Conservation (phyloP, 2,113 vertebrate genomes). For the Arvicanthis niloticus region DNA sequence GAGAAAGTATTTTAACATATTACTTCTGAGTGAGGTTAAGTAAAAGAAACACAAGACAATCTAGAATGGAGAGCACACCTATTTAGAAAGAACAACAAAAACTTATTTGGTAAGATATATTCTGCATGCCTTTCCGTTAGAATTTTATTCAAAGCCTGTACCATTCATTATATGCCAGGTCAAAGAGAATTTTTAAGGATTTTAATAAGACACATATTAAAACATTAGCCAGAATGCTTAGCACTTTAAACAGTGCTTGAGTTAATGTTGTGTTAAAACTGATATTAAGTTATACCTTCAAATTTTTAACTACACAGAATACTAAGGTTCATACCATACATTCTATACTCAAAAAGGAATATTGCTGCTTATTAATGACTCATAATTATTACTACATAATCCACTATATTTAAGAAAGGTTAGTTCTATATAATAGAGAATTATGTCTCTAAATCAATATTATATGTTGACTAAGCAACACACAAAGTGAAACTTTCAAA, state of each 20-base stretch:
- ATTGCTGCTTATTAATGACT: not conserved
- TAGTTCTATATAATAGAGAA: conserved; percentile 7
- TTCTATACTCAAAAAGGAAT: not conserved
- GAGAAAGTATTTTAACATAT: not conserved
- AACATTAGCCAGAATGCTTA: not conserved
- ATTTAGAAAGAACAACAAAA: too few species aligned
- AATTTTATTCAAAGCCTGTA: not conserved
- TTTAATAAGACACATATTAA: not conserved
- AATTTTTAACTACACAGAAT: conserved; percentile 30
- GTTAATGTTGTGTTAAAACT: not conserved
- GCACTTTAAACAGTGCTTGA: not conserved
- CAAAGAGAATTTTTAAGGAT: not conserved
- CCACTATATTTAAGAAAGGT: not conserved
- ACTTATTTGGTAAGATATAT: not conserved
- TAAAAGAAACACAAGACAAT: not conserved
- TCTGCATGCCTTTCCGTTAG: not conserved
- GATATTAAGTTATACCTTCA: conserved; percentile 4
- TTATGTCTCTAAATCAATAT: conserved; percentile 59
- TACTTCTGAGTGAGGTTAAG: not conserved
- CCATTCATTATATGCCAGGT: not conserved
- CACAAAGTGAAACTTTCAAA: not conserved
- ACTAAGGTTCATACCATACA: not conserved
- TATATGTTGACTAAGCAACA: conserved; percentile 25
- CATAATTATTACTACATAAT: conserved; percentile 53
- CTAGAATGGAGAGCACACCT: too few species aligned